Evolutionary conservation across 2,113 vertebrate genomes (phyloP).

Genomic region (Capra hircus): DNA sequence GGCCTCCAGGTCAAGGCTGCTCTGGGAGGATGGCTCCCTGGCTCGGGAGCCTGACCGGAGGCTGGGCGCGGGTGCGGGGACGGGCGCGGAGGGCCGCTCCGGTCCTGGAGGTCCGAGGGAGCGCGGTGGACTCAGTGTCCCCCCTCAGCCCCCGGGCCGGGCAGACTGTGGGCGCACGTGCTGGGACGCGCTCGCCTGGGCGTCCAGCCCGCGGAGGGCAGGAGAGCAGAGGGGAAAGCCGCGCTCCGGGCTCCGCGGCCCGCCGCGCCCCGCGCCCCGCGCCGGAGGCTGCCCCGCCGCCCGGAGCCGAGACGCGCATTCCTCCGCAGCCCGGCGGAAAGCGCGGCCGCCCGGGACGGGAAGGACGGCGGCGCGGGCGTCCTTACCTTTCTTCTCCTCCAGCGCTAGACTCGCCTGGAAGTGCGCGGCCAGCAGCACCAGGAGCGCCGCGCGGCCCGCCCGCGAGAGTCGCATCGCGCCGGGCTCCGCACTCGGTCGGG

Average conservation of each 20-base stretch:
- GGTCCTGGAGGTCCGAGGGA: not conserved
- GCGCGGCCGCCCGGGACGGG: not conserved
- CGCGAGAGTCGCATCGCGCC: not conserved
- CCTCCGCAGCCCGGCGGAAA: not conserved
- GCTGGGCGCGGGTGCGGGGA: not conserved
- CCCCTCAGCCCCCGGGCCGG: not conserved
- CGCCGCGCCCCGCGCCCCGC: not conserved
- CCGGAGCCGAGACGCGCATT: not conserved
- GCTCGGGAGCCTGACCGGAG: not conserved
- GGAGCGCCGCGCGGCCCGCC: conserved; percentile 41
- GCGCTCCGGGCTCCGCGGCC: not conserved
- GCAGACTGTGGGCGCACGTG: not conserved
- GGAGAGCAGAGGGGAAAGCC: not conserved
- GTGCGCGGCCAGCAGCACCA: conserved; percentile 57
- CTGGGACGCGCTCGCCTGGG: not conserved
- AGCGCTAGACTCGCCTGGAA: conserved; percentile 41
- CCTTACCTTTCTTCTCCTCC: conserved; percentile 80
- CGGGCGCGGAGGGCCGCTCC: not conserved
- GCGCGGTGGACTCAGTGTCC: accelerated
- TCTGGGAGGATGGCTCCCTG: not conserved
- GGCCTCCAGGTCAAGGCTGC: not conserved
- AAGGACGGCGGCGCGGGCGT: not conserved
- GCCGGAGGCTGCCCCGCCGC: not conserved
- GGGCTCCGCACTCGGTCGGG: not conserved
- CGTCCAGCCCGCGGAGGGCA: not conserved